phyloP scores from a whole-genome alignment of 2,113 vertebrate species.

The Noctilio leporinus region DNA sequence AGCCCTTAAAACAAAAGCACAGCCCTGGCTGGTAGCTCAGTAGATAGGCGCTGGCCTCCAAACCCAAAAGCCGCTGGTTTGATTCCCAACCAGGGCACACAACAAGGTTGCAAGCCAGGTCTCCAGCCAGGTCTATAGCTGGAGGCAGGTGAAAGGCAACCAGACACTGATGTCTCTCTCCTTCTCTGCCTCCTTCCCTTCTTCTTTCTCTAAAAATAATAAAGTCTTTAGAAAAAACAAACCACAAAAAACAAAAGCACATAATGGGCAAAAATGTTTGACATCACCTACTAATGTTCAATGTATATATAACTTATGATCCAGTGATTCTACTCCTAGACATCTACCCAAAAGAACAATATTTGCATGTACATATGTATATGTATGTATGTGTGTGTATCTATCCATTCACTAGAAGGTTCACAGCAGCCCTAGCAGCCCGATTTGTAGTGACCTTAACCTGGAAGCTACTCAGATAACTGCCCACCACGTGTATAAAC shows the following conservation, averaged over 20 bases:
- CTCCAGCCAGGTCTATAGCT: too few relatives aligned
- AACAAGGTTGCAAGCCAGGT: too few relatives aligned
- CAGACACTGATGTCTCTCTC: too few relatives aligned
- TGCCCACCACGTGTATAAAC: background rate
- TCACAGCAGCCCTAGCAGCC: background rate
- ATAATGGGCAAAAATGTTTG: background rate
- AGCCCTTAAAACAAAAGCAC: slow-evolving; percentile 7
- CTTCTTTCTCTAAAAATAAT: too few relatives aligned
- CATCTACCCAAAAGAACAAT: background rate
- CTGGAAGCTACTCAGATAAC: background rate
- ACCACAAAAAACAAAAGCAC: background rate
- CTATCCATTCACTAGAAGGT: background rate
- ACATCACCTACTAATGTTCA: background rate
- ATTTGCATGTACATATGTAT: background rate
- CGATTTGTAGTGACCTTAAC: background rate
- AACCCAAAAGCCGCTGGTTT: too few relatives aligned
- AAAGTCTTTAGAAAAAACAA: too few relatives aligned
- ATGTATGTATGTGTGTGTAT: background rate
- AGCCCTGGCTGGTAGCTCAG: too few relatives aligned
- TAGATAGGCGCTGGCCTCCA: too few relatives aligned
- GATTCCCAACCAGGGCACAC: too few relatives aligned
- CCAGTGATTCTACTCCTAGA: background rate
- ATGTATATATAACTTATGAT: background rate
- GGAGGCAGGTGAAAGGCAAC: too few relatives aligned
- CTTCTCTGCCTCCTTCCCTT: too few relatives aligned